phyloP scores from a whole-genome alignment of 2,888 invertebrate genomes.

The Cataglyphis albicans region DNA sequence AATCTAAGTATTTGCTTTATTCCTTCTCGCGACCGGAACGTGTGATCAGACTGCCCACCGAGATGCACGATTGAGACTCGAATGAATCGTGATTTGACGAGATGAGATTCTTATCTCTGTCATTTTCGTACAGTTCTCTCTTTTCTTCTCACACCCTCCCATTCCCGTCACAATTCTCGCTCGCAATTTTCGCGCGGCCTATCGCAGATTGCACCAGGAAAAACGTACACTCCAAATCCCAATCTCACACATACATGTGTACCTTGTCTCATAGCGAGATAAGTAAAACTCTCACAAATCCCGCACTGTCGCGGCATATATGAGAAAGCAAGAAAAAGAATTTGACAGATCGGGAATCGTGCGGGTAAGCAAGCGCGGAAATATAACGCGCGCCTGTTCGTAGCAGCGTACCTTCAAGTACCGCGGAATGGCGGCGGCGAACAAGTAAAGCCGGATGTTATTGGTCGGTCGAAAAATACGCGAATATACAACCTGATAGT shows the following conservation, averaged over 20 bases:
- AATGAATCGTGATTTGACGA: slow-evolving; percentile 1
- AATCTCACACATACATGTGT: neutral
- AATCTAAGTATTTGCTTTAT: slow-evolving; percentile 26
- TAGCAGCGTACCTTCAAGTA: slow-evolving; percentile 56
- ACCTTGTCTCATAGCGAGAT: slow-evolving; percentile 9
- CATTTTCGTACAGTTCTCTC: neutral
- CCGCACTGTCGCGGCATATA: slow-evolving; percentile 31
- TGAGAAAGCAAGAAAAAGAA: slow-evolving; percentile 22
- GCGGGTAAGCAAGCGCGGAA: slow-evolving; percentile 46
- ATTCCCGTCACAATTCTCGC: neutral
- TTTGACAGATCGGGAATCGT: neutral
- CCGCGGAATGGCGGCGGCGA: slow-evolving; percentile 35
- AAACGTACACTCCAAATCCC: slow-evolving; percentile 19
- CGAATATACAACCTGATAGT: slow-evolving; percentile 55
- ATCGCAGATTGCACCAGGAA: slow-evolving; percentile 38
- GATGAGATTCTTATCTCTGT: neutral
- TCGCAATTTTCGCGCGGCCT: slow-evolving; percentile 42
- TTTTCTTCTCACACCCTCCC: neutral
- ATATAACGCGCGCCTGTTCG: slow-evolving; percentile 52
- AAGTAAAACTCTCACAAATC: slow-evolving; percentile 45
- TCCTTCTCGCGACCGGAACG: slow-evolving; percentile 22
- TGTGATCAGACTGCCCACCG: slow-evolving; percentile 47
- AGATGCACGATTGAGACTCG: neutral
- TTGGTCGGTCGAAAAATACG: slow-evolving; percentile 66
- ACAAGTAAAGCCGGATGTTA: slow-evolving; percentile 63